phyloP scores from a whole-genome alignment of 1,140 invertebrate genomes.

The Batillaria attramentaria region DNA sequence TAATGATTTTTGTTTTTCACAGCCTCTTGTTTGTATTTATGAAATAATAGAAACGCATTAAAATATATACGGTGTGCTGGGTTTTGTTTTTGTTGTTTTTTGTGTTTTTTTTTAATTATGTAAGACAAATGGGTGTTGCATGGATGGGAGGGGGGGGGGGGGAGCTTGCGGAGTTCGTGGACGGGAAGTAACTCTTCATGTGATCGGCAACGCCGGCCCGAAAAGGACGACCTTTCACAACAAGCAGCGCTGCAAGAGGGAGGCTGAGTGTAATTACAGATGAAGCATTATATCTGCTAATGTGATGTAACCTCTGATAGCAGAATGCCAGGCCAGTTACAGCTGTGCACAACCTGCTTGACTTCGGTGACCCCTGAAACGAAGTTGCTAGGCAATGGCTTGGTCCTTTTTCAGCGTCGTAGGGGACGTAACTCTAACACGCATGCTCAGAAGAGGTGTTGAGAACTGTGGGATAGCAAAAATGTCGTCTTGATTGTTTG shows the following conservation, averaged over 20 bases:
- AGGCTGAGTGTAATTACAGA: neutral
- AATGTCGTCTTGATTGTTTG: conserved; percentile 16
- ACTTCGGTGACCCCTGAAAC: neutral
- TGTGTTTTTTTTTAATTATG: too few relatives aligned
- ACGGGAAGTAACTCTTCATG: too few relatives aligned
- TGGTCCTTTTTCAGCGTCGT: conserved; percentile 24
- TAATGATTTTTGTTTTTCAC: too few relatives aligned
- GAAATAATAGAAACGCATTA: too few relatives aligned
- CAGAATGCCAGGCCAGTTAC: neutral
- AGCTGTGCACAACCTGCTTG: neutral
- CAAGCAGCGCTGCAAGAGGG: neutral
- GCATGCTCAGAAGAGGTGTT: conserved; percentile 28
- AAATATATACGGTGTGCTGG: too few relatives aligned
- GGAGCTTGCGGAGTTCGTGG: too few relatives aligned
- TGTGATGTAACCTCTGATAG: neutral
- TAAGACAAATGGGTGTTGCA: too few relatives aligned
- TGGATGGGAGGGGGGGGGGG: too few relatives aligned
- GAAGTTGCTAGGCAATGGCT: conserved; percentile 31
- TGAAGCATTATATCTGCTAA: neutral
- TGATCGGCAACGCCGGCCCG: neutral
- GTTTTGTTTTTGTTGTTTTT: too few relatives aligned
- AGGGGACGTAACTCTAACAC: neutral
- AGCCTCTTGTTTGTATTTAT: too few relatives aligned
- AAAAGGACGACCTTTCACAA: neutral
- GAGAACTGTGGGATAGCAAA: conserved; percentile 24